Conservation (phyloP, 2,113 vertebrate genomes). For the Bos javanicus region DNA sequence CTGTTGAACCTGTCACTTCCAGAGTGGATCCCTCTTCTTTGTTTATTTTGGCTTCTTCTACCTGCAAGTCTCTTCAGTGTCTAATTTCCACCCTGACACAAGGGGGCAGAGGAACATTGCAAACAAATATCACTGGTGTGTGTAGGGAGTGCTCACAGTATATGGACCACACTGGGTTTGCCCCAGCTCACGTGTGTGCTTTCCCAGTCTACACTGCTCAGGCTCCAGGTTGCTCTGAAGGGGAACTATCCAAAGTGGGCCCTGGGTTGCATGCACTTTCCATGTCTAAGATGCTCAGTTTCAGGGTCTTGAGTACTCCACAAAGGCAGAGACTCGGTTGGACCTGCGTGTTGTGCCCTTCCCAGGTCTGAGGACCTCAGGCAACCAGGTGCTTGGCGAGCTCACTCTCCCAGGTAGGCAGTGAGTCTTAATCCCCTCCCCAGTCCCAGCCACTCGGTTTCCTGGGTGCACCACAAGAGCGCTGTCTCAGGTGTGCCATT, state of each 20-base stretch:
- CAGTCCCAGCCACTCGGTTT: rapidly evolving
- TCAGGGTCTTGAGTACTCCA: not conserved
- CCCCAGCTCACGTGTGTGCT: not conserved
- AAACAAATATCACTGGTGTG: not conserved
- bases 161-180: not conserved
- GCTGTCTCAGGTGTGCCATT: not conserved
- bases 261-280: not conserved
- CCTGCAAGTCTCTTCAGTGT: not conserved
- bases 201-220: not conserved
- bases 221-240: not conserved
- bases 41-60: not conserved
- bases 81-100: not conserved
- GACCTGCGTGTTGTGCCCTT: not conserved
- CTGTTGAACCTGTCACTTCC: not conserved
- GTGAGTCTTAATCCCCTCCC: not conserved
- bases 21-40: not conserved
- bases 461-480: not conserved
- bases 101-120: not conserved
- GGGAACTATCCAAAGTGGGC: not conserved
- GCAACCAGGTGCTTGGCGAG: not conserved
- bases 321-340: not conserved
- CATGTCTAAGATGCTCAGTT: not conserved
- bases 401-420: not conserved
- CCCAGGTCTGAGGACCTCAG: not conserved
- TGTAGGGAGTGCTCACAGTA: not conserved